Evolutionary conservation across 2,888 invertebrate species (phyloP).

Genomic region (Eustalomyia histrio): DNA sequence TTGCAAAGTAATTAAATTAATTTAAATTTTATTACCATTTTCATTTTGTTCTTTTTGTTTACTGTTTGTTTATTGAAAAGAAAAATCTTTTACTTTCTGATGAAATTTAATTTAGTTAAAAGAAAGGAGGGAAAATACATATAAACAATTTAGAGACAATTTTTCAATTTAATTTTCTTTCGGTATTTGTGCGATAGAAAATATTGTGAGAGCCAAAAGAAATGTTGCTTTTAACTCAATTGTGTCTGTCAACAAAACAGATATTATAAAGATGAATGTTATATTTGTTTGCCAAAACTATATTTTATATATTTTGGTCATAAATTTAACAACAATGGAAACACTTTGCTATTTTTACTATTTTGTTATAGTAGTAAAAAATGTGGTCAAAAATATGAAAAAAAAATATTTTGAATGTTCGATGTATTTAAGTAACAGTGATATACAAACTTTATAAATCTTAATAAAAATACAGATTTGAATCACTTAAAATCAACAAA

Average conservation of each 20-base stretch:
- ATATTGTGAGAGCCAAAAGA: conserved; percentile 49
- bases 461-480: too few species aligned
- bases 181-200: conserved; percentile 16
- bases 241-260: conserved; percentile 60
- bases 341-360: conserved; percentile 34
- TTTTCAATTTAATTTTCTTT: neutral
- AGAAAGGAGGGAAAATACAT: neutral
- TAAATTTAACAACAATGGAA: conserved; percentile 49
- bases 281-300: conserved; percentile 54
- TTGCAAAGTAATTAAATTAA: conserved; percentile 42
- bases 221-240: conserved; percentile 64
- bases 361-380: conserved; percentile 15
- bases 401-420: conserved; percentile 42
- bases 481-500: too few species aligned
- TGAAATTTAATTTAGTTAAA: neutral
- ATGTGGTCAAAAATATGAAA: conserved; percentile 35
- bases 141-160: neutral
- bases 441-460: too few species aligned
- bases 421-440: neutral
- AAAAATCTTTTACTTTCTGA: neutral
- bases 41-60: neutral
- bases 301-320: conserved; percentile 33
- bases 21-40: conserved; percentile 21
- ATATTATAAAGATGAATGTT: conserved; percentile 56
- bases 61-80: neutral